Evolutionary conservation across 2,797 vertebrate genomes (phyloP), one percentile per base, ranked within the genome.

Genomic region (Chanos chanos): DNA sequence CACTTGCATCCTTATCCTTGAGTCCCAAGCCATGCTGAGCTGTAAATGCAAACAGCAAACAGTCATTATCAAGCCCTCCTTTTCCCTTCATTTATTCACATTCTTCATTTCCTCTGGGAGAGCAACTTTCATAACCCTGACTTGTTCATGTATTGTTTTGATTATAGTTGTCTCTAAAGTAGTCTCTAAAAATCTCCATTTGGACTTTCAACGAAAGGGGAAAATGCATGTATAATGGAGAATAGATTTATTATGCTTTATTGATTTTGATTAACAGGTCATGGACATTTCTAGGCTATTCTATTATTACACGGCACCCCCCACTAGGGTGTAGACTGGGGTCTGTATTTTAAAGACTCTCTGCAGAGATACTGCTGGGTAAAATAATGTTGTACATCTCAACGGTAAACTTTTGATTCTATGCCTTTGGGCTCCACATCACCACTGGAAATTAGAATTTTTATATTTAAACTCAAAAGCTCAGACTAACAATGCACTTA

Each of bases 31-130:
- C 10, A 13, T 10, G 19, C 13, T 62, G 64, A 73, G 68, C 74
- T 48, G 1, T 5, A 71, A 77, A 77, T 66, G 74, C 57, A 57
- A 48, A 40, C 58, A 5, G 7, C 52, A 37, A 39, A 60, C 22
- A 21, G 75, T 75, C 60, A 63, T 36, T 58, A 68, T 54, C 33
- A 58, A 67, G 63, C 50, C 68, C 70, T 48, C 30, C n/a, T 39
- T 66, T 52, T 62, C 59, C 68, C 37, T 65, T 66, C 72, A 7
- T 70, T 70, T 37, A 60, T 66, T 68, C 73, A 55, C 77, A 77
- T 81, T 79, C 71, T 71, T 72, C 41, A 64, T 76, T 64, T 60
- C 49, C 70, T 63, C 64, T 34, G 61, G 67, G 76, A 51, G 18
- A 39, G 64, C 70, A 45, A 72, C 72, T 63, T 69, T 66, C 22